Base-by-base conservation (phyloP, 2,888 invertebrate genomes). In the Caenorhabditis drosophilae region DNA sequence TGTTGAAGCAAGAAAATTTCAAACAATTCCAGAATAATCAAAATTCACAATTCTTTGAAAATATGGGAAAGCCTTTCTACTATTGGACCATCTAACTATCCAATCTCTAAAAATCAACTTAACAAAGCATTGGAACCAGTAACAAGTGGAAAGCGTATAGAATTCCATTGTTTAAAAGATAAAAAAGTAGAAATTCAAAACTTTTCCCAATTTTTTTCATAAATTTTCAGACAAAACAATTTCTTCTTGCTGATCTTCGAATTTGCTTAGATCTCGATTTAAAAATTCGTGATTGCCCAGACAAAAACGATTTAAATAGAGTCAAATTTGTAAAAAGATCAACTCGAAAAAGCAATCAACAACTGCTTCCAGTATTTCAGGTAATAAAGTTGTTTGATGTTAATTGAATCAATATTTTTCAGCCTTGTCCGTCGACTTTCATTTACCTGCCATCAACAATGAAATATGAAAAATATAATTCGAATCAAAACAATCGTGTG, bases 91-190 rank as follows among this genome's bases (percentile, higher is more conserved):
- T 49, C 52, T 6, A 56, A 53, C 3, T 50, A 51, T n/a, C 34
- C 25, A 0, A 54, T 66, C 34, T 53, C 35, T 7, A 38, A 40
- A 12, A 22, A 22, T 1, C 38, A 53, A 11, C 11, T 57, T 11
- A 18, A n/a, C 16, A 38, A 53, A n/a, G 63, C 62, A 2, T 22
- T 73, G 12, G 40, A 44, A 6, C 41, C 35, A 22, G 47, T 59
- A 3, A 18, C 53, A 7, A 47, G 44, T 12, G 68, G 68, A 35
- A 46, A 58, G 16, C 15, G 27, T 2, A 61, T 66, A 25, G 63
- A 73, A 23, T 57, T 70, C 45, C 51, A 73, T 41, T 73, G 73
- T 51, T 54, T 73, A 38, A 54, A 36, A 20, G 73, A 70, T 44
- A 70, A 67, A 20, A 73, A 68, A 41, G 25, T n/a, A 18, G 26